Evolutionary conservation across 2,888 invertebrate species (phyloP).

Genomic region (Marronus borbonicus): DNA sequence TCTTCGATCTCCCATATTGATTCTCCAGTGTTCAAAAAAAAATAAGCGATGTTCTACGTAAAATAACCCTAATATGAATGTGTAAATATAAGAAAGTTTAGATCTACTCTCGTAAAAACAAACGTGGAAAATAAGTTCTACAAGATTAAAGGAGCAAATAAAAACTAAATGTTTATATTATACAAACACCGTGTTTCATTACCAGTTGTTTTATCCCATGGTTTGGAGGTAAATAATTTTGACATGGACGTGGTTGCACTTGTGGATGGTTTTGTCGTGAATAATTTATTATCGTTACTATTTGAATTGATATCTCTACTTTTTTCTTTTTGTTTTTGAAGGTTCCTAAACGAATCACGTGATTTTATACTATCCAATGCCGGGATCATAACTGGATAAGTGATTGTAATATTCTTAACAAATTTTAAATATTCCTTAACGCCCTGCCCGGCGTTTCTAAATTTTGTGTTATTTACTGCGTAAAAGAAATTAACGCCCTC

Average conservation of each 20-base stretch:
- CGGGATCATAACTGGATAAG: conserved; percentile 81
- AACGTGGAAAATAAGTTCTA: background rate
- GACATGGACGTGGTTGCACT: conserved; percentile 53
- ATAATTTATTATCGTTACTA: conserved; percentile 65
- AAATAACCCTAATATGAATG: background rate
- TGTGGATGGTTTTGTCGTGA: conserved; percentile 61
- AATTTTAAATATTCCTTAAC: conserved; percentile 66
- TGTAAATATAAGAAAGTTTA: too few species aligned
- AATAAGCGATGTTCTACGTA: background rate
- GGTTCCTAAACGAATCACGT: conserved; percentile 64
- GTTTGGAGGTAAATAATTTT: conserved; percentile 50
- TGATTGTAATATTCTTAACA: conserved; percentile 70
- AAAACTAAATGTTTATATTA: conserved; percentile 42
- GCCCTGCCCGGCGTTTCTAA: conserved; percentile 62
- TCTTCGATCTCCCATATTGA: too few species aligned
- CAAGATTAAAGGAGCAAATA: conserved; percentile 59
- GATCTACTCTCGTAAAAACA: background rate
- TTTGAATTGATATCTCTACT: conserved; percentile 69
- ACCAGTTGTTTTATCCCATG: conserved; percentile 57
- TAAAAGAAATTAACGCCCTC: conserved; percentile 60
- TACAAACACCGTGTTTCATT: conserved; percentile 50
- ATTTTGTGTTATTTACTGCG: conserved; percentile 65
- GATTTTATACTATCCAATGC: conserved; percentile 66
- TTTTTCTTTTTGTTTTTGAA: conserved; percentile 69
- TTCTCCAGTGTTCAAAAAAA: background rate